These are phyloP conservation scores for Xylocopa sonorina DNA, from an alignment of 1,140 invertebrate species.

Conservation along the genomic window DNA sequence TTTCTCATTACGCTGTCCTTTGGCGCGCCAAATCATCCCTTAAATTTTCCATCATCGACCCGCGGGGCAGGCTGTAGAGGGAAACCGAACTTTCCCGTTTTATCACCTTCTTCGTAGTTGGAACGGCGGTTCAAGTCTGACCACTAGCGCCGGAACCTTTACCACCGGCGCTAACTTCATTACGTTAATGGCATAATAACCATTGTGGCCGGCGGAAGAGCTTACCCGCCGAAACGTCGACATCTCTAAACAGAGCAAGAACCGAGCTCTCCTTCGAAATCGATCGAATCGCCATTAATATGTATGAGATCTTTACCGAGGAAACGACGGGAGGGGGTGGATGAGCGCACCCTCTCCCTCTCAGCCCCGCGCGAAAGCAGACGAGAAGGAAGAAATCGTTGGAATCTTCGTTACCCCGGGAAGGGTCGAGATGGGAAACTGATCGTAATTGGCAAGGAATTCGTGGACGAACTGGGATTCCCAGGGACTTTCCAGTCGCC, in stretches of 20 bases:
- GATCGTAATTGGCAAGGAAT: constrained; percentile 63
- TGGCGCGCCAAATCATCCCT: no score
- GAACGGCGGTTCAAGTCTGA: constrained; percentile 14
- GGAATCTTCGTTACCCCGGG: constrained; percentile 16
- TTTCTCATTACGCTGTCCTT: no score
- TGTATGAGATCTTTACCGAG: constrained; percentile 76
- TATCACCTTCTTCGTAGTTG: constrained; percentile 53
- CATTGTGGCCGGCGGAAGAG: constrained; percentile 72
- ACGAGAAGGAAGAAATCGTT: constrained; percentile 41
- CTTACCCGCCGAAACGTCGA: constrained; percentile 74
- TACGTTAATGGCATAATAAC: constrained; percentile 81
- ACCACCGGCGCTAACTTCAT: constrained; percentile 76
- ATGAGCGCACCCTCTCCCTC: background rate
- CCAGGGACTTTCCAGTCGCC: constrained; percentile 33
- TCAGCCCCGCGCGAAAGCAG: background rate
- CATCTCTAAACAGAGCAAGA: constrained; percentile 73
- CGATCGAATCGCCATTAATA: constrained; percentile 78
- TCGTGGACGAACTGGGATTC: constrained; percentile 57
- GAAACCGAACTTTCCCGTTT: constrained; percentile 7
- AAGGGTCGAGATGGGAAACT: constrained; percentile 44
- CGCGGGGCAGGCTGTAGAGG: no score
- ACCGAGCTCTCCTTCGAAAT: constrained; percentile 65
- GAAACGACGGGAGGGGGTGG: background rate
- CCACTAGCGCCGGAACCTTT: constrained; percentile 26
- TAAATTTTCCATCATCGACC: no score